Percentiles rank a stretch among this genome's conserved stretches.
Evolutionary conservation across 2,888 invertebrate genomes (phyloP).

Genomic region (Cheilosia vulpina): DNA sequence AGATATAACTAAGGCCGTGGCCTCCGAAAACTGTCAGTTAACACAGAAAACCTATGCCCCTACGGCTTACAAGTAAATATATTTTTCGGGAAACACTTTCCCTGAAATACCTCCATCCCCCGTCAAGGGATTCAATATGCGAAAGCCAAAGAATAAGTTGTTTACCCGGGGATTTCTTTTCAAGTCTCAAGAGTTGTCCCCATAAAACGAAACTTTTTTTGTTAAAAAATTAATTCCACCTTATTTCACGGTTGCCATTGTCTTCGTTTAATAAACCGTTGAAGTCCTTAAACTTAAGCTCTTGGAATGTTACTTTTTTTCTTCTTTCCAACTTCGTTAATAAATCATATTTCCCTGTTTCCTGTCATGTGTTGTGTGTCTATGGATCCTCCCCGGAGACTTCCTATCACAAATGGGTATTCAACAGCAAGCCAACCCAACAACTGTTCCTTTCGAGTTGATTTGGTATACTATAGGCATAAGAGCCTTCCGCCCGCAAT

Average conservation of each 20-base stretch:
- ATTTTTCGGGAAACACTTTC: no score
- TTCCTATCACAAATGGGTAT: neutral
- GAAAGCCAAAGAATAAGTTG: no score
- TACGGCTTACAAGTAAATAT: no score
- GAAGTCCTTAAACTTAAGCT: neutral
- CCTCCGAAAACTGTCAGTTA: no score
- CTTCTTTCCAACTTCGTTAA: conserved; percentile 4
- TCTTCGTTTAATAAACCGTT: neutral
- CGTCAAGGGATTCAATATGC: no score
- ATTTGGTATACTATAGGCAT: neutral
- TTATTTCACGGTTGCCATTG: neutral
- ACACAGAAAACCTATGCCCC: no score
- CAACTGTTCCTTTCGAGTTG: neutral
- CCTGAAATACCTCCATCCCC: no score
- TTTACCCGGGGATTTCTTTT: no score
- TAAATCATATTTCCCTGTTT: conserved; percentile 15
- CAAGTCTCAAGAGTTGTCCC: no score
- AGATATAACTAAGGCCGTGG: no score
- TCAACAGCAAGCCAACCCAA: neutral
- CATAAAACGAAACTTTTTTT: no score
- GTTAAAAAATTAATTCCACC: neutral
- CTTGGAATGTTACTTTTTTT: neutral
- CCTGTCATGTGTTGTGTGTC: neutral
- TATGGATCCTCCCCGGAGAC: neutral
- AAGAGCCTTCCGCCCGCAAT: neutral